Evolutionary conservation across 92 coral and sea anemone species (phyloP).

Genomic region (Desmophyllum pertusum): DNA sequence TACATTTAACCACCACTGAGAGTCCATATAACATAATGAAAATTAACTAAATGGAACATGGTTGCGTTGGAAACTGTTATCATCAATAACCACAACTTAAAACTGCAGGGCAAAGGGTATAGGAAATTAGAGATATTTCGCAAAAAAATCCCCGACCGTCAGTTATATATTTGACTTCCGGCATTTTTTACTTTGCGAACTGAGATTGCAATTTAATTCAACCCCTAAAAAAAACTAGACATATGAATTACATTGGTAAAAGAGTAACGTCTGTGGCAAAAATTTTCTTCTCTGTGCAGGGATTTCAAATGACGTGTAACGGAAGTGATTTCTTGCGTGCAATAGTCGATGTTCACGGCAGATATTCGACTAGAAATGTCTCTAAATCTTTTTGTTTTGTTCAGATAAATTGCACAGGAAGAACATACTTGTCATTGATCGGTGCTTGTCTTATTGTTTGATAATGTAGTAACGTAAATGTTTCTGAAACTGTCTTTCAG

Average conservation of each 20-base stretch:
- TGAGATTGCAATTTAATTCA: neutral
- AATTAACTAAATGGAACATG: neutral
- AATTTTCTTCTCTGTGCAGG: neutral
- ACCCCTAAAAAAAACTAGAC: no score
- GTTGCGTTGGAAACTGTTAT: conserved; percentile 19
- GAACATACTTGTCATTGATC: neutral
- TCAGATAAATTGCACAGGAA: conserved; percentile 11
- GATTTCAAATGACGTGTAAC: neutral
- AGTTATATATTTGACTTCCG: conserved; percentile 26
- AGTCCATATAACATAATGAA: neutral
- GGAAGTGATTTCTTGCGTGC: conserved; percentile 12
- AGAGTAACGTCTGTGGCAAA: neutral
- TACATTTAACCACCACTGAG: neutral
- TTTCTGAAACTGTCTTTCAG: conserved; percentile 20
- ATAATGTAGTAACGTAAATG: neutral
- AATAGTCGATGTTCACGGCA: neutral
- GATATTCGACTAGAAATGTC: neutral
- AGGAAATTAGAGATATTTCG: conserved; percentile 18
- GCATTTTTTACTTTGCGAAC: neutral
- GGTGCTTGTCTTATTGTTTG: neutral
- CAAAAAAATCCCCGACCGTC: conserved; percentile 12
- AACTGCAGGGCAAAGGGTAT: neutral
- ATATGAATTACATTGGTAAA: no score
- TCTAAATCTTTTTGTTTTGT: conserved; percentile 3
- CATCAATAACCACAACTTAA: conserved; percentile 23